Conservation (phyloP, 1,140 invertebrate genomes). For the Chrysoperla carnea region DNA sequence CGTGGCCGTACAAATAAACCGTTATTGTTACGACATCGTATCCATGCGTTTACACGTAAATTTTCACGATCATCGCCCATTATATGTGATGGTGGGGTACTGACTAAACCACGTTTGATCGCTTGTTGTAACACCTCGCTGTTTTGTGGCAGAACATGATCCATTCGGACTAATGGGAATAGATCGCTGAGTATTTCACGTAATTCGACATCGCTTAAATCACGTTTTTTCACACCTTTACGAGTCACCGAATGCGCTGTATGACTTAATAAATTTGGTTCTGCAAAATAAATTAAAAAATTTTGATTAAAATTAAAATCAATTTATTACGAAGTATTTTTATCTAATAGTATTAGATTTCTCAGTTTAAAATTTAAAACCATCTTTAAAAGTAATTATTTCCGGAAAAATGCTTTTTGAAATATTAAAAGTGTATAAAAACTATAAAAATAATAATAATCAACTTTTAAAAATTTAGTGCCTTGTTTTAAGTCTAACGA, state of each 20-base stretch:
- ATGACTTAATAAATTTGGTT: constrained; percentile 81
- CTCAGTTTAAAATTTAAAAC: too few species aligned
- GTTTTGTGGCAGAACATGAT: constrained; percentile 76
- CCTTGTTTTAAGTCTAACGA: too few species aligned
- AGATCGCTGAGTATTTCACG: constrained; percentile 73
- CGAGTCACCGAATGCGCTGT: constrained; percentile 78
- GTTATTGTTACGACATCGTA: constrained; percentile 55
- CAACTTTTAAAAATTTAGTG: too few species aligned
- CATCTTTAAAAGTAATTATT: too few species aligned
- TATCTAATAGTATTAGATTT: too few species aligned
- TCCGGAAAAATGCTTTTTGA: too few species aligned
- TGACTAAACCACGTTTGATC: constrained; percentile 69
- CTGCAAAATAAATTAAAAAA: constrained; percentile 25
- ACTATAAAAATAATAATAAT: too few species aligned
- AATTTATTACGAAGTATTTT: constrained; percentile 4
- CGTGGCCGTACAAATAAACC: constrained; percentile 71
- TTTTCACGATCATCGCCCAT: constrained; percentile 53
- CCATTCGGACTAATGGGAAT: constrained; percentile 65
- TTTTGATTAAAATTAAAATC: not conserved
- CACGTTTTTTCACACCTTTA: constrained; percentile 69
- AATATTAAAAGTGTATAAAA: too few species aligned
- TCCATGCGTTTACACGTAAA: constrained; percentile 69
- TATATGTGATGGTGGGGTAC: constrained; percentile 74
- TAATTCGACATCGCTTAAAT: constrained; percentile 72
- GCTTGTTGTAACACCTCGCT: constrained; percentile 60